These are phyloP conservation scores for Melanophora roralis DNA, from an alignment of 2,888 invertebrate species.

Conservation along the genomic window DNA sequence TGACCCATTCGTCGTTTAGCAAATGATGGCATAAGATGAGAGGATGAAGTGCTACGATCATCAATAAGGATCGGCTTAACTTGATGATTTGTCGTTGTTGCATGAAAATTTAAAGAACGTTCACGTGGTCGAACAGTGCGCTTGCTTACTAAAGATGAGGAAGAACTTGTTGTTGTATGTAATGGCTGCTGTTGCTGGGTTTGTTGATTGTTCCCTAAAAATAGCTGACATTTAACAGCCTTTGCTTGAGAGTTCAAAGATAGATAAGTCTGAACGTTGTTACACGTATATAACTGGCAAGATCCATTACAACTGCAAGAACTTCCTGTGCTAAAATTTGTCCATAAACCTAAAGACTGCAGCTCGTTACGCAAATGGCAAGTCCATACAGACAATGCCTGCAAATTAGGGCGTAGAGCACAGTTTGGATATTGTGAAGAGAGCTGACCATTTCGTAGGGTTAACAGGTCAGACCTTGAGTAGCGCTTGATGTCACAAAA, in stretches of 20 bases:
- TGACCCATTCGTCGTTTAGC: conserved; percentile 71
- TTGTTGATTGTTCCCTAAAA: conserved; percentile 16
- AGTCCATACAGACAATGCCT: conserved; percentile 77
- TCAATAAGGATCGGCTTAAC: conserved; percentile 69
- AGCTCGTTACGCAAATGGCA: conserved; percentile 71
- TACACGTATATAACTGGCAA: conserved; percentile 65
- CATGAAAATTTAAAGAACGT: conserved; percentile 44
- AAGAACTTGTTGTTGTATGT: conserved; percentile 3
- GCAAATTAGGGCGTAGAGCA: conserved; percentile 78
- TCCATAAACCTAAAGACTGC: conserved; percentile 58
- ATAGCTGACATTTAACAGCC: conserved; percentile 15
- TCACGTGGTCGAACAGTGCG: conserved; percentile 41
- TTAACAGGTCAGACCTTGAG: conserved; percentile 84
- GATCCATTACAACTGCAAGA: conserved; percentile 61
- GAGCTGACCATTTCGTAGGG: conserved; percentile 83
- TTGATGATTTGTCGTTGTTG: conserved; percentile 20
- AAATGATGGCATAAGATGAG: conserved; percentile 77
- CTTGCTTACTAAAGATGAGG: conserved; percentile 36
- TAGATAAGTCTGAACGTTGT: conserved; percentile 62
- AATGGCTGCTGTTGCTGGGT: conserved; percentile 8
- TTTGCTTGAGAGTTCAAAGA: conserved; percentile 10
- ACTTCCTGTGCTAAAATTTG: conserved; percentile 43
- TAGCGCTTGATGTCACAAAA: conserved; percentile 76
- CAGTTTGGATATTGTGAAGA: conserved; percentile 86
- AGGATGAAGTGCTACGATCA: conserved; percentile 75